Evolutionary conservation across 2,888 invertebrate species (phyloP).

Genomic region (Endotricha flammealis): DNA sequence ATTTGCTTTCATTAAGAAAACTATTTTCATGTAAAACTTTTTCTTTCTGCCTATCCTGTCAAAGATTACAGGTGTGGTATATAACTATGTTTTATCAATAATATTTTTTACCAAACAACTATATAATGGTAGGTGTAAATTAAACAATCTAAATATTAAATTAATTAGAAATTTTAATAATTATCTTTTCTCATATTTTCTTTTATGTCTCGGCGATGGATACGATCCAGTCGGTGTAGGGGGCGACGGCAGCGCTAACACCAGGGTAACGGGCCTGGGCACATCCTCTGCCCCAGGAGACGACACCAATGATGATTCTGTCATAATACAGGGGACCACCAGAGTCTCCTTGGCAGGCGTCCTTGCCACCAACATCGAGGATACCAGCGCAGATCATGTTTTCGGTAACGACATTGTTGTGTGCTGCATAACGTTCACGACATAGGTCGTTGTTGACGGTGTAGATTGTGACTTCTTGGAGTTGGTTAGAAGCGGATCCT

Average conservation of each 20-base stretch:
- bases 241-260: slow-evolving; percentile 55
- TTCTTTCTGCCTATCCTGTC: too few species aligned
- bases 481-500: slow-evolving; percentile 24
- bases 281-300: slow-evolving; percentile 71
- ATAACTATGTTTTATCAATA: too few species aligned
- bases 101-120: too few species aligned
- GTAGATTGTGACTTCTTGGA: slow-evolving; percentile 38
- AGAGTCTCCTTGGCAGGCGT: slow-evolving; percentile 63
- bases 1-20: too few species aligned
- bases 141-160: too few species aligned
- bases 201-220: slow-evolving; percentile 11
- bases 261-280: slow-evolving; percentile 62
- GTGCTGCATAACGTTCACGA: slow-evolving; percentile 31
- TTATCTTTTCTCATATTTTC: background rate
- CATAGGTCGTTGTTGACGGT: slow-evolving; percentile 45
- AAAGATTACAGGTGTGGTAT: too few species aligned
- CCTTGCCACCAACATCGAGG: slow-evolving; percentile 37
- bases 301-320: slow-evolving; percentile 55
- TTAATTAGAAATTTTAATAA: too few species aligned
- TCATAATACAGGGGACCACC: slow-evolving; percentile 65
- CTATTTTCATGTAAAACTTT: too few species aligned
- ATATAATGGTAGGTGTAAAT: too few species aligned
- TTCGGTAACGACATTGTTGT: slow-evolving; percentile 23
- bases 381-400: slow-evolving; percentile 53
- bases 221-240: slow-evolving; percentile 44